Percentiles rank a stretch among this genome's conserved stretches.
These are phyloP conservation scores for Phaonia tiefii DNA, from an alignment of 2,888 invertebrate species.

Conservation along the genomic window DNA sequence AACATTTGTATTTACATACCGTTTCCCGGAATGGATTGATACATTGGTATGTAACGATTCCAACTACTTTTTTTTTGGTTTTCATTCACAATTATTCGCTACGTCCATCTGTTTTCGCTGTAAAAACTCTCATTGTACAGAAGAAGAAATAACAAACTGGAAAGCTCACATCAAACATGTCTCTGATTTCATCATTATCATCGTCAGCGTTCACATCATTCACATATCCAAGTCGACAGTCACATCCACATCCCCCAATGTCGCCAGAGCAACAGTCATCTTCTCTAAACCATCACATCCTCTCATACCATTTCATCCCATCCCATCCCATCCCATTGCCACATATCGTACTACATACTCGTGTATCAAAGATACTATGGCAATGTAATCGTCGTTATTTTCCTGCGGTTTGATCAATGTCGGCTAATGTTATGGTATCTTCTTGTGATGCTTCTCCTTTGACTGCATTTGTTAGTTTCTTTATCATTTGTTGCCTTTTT, in stretches of 20 bases:
- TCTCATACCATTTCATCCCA: conserved; percentile 14
- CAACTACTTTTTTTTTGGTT: too few species aligned
- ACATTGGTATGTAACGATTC: too few species aligned
- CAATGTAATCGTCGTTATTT: conserved; percentile 60
- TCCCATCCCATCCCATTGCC: conserved; percentile 10
- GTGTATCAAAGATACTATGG: conserved; percentile 26
- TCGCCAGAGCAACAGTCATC: background rate
- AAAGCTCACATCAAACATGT: background rate
- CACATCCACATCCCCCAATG: too few species aligned
- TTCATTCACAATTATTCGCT: background rate
- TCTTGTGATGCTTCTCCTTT: background rate
- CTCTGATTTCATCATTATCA: background rate
- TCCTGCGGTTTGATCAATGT: conserved; percentile 63
- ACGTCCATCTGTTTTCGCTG: background rate
- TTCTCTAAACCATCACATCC: background rate
- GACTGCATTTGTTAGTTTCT: background rate
- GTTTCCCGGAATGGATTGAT: too few species aligned
- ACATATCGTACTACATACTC: background rate
- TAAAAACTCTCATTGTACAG: background rate
- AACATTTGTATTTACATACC: too few species aligned
- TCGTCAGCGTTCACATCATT: background rate
- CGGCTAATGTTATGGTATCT: conserved; percentile 40
- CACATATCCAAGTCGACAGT: background rate
- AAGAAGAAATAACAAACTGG: conserved; percentile 1
- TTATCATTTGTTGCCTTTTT: background rate